These are phyloP conservation scores for Cryptosula pallasiana DNA, from an alignment of 2,888 invertebrate genomes.

Conservation along the genomic window DNA sequence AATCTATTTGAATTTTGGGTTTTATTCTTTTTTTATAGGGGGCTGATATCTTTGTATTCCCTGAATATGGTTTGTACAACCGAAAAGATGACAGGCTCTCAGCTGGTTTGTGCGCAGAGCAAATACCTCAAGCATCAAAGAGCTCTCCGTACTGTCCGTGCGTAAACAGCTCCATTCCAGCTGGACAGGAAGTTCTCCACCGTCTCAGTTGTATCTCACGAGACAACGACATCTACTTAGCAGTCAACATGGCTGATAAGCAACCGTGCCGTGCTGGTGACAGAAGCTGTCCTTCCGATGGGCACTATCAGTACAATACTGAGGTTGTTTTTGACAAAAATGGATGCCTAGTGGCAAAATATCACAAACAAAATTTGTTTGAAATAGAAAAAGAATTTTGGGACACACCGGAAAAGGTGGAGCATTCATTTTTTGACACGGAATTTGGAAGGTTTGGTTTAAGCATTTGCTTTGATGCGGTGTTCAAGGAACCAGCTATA, in stretches of 20 bases:
- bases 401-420: conserved; percentile 52
- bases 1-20: too few relatives aligned
- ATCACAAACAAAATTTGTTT: conserved; percentile 57
- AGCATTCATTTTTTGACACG: conserved; percentile 63
- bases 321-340: conserved; percentile 70
- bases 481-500: conserved; percentile 68
- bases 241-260: conserved; percentile 66
- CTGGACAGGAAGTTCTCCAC: conserved; percentile 30
- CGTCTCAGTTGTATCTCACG: conserved; percentile 60
- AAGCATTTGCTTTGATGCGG: conserved; percentile 76
- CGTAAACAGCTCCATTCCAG: conserved; percentile 25
- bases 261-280: conserved; percentile 56
- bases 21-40: too few relatives aligned
- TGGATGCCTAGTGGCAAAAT: conserved; percentile 69
- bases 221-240: conserved; percentile 61
- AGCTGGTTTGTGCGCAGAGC: conserved; percentile 33
- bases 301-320: conserved; percentile 63
- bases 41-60: conserved; percentile 73
- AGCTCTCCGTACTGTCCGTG: conserved; percentile 53
- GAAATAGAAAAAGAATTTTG: conserved; percentile 34
- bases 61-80: conserved; percentile 61
- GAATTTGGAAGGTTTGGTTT: conserved; percentile 74
- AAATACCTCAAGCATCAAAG: conserved; percentile 51
- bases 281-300: conserved; percentile 34
- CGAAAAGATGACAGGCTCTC: conserved; percentile 30